Base-by-base conservation (phyloP, 2,113 vertebrate species). In the Isurus oxyrinchus region DNA sequence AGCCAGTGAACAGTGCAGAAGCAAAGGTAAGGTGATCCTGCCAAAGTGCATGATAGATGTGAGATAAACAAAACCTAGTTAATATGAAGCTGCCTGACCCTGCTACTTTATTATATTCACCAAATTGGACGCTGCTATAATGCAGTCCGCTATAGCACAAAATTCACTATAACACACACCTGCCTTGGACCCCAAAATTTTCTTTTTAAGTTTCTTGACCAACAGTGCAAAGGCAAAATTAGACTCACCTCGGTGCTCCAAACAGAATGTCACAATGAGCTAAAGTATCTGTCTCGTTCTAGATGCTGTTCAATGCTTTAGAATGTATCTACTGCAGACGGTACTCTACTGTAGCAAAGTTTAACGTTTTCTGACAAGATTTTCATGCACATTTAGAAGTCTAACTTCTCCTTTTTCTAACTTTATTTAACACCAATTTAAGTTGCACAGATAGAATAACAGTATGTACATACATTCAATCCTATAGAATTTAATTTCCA, bases 1-100 rank as follows among this genome's bases (percentile, higher is more conserved):
- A 99, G 98, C 99, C 99, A 97, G 99, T 99, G 97, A 99, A 99
- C 97, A 99, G 99, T 69, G 99, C 99, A 97, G 99, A 99, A 98
- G 99, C 99, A 96, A 99, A 99, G 99, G 99, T 99, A 98, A 16
- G 59, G 44, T 14, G 40, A 8, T 66, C 35, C 87, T n/a, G 35
- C 35, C 59, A 63, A 63, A 66, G 59, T 0, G 1, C 21, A 59
- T 59, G 27, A 59, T 35, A 5, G 35, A 6, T 63, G n/a, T n/a
- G 35, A 84, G n/a, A 84, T 19, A 84, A 84, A 19, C 40, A 35
- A 40, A 93, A 19, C 16, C 59, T 40, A 19, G 14, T 93, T 93
- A 16, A 6, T 61, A 19, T n/a, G 3, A 8, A n/a, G 31, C 14
- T 59, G 14, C 57, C 3, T 93, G 14, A 35, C 57, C 14, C 31